A percentile compares a stretch with the other conserved stretches of the same genome.
phyloP scores from a whole-genome alignment of 2,888 invertebrate genomes.

The Cosmia pyralina region DNA sequence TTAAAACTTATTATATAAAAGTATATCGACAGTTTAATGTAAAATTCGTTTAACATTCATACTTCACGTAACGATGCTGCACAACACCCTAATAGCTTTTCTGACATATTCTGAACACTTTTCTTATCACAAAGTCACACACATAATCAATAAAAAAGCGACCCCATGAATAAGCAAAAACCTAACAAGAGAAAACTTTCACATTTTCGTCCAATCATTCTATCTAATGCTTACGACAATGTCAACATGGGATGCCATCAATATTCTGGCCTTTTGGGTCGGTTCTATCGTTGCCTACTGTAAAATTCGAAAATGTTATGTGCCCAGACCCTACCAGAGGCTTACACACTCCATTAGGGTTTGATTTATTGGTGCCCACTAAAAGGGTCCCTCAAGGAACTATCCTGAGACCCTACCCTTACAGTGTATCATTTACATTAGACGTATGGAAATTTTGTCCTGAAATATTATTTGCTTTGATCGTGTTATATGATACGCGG shows the following conservation, averaged over 20 bases:
- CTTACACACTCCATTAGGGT: slow-evolving; percentile 86
- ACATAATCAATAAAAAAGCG: slow-evolving; percentile 48
- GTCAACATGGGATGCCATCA: slow-evolving; percentile 75
- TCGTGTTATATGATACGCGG: slow-evolving; percentile 67
- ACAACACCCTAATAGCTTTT: slow-evolving; percentile 3
- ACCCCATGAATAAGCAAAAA: slow-evolving; percentile 56
- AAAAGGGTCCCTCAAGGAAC: slow-evolving; percentile 87
- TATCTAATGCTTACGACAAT: slow-evolving; percentile 69
- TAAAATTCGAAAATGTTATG: slow-evolving; percentile 85
- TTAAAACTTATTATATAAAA: slow-evolving; percentile 3
- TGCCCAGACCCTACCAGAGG: slow-evolving; percentile 76
- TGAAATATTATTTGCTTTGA: slow-evolving; percentile 83
- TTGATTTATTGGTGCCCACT: slow-evolving; percentile 87
- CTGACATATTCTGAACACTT: slow-evolving; percentile 30
- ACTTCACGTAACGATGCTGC: neutral
- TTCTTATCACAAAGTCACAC: slow-evolving; percentile 52
- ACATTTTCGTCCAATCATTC: slow-evolving; percentile 67
- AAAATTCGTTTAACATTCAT: slow-evolving; percentile 2
- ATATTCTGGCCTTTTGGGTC: slow-evolving; percentile 74
- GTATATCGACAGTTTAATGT: slow-evolving; percentile 3
- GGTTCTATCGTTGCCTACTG: slow-evolving; percentile 75
- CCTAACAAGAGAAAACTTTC: slow-evolving; percentile 39
- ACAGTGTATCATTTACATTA: slow-evolving; percentile 85
- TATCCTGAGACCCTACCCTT: slow-evolving; percentile 82
- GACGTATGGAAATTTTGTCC: slow-evolving; percentile 84